phyloP scores from a whole-genome alignment of 2,888 invertebrate genomes.

The Lasioglossum villosulum region DNA sequence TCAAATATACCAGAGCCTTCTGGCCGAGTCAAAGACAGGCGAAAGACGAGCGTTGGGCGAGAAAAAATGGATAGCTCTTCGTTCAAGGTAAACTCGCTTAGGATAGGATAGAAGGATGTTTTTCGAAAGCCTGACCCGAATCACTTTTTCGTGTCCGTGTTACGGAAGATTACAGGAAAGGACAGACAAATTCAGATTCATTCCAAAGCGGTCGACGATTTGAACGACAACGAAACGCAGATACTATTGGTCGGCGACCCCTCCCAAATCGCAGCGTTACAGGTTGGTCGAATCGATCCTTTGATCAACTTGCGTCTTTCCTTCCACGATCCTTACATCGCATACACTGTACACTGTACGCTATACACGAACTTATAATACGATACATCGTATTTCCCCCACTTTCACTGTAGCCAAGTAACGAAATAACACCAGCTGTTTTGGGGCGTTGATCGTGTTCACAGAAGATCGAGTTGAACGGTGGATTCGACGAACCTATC shows the following conservation, averaged over 20 bases:
- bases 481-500: slow-evolving; percentile 77
- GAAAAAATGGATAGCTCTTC: slow-evolving; percentile 54
- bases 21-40: slow-evolving; percentile 56
- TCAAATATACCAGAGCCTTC: slow-evolving; percentile 47
- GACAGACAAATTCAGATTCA: slow-evolving; percentile 73
- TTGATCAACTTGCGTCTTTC: no score
- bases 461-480: slow-evolving; percentile 78
- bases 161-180: slow-evolving; percentile 66
- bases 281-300: slow-evolving; percentile 66
- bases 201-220: slow-evolving; percentile 69
- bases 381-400: neutral
- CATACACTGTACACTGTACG: neutral
- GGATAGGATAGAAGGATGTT: neutral
- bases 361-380: neutral
- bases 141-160: slow-evolving; percentile 34
- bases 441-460: slow-evolving; percentile 17
- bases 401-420: neutral
- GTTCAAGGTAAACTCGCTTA: slow-evolving; percentile 39
- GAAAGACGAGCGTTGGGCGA: slow-evolving; percentile 39
- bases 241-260: slow-evolving; percentile 80
- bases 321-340: neutral
- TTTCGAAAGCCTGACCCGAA: neutral
- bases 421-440: neutral
- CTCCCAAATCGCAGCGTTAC: slow-evolving; percentile 79
- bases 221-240: slow-evolving; percentile 78